Conservation (phyloP, 1,140 invertebrate genomes). For the Meloidogyne chitwoodi region DNA sequence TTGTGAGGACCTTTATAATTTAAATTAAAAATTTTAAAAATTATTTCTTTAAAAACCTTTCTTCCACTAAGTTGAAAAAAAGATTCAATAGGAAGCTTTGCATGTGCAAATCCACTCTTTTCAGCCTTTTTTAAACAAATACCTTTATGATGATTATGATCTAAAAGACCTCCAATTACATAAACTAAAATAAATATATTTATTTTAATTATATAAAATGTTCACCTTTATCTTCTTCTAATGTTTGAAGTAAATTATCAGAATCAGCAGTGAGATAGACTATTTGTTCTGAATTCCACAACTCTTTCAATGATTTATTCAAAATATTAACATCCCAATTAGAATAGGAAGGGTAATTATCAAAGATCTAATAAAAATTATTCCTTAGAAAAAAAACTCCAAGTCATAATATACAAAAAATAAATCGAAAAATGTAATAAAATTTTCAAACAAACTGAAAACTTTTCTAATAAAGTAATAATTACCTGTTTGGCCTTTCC, state of each 20-base stretch:
- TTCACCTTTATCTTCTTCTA: conserved; percentile 77
- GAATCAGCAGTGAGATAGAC: conserved; percentile 92
- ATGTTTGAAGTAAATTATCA: conserved; percentile 74
- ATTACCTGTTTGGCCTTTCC: conserved; percentile 69
- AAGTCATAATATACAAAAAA: too few species aligned
- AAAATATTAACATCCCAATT: conserved; percentile 75
- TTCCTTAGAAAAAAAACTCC: too few species aligned
- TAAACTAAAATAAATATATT: conserved; percentile 19
- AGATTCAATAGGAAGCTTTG: conserved; percentile 79
- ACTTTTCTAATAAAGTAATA: too few species aligned
- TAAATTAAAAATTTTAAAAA: conserved; percentile 1
- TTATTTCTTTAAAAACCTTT: conserved; percentile 56
- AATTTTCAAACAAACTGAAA: too few species aligned
- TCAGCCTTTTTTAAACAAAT: conserved; percentile 76
- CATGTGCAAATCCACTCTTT: conserved; percentile 76
- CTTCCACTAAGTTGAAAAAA: conserved; percentile 84
- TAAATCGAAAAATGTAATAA: too few species aligned
- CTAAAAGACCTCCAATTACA: conserved; percentile 76
- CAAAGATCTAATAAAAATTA: conserved; percentile 56
- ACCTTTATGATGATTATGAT: conserved; percentile 91
- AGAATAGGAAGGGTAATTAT: conserved; percentile 60
- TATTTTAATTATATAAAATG: background rate
- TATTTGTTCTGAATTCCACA: conserved; percentile 72
- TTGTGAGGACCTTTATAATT: conserved; percentile 75
- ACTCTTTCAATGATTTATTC: conserved; percentile 66